Evolutionary conservation across 2,797 vertebrate species (phyloP), one percentile per base, ranked within the genome.

Genomic region (Smutsia temminckii): DNA sequence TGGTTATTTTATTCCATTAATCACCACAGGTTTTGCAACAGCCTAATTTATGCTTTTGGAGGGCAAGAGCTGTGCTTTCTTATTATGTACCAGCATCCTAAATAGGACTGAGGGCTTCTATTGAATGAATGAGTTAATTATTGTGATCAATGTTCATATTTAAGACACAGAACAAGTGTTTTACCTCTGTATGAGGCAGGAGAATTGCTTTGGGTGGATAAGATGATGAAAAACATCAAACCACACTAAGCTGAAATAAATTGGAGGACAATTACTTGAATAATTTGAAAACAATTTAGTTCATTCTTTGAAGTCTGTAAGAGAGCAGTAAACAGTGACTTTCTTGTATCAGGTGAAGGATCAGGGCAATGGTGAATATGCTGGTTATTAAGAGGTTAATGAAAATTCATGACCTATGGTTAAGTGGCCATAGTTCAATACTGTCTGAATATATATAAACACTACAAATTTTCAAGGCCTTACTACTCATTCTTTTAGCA

Each of bases 341-440:
- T 53, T 64, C 21, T 69, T n/a, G 20, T 74, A 27, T 32, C 46
- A 87, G 34, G 8, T 11, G 29, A 79, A 88, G 32, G 10, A 55
- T 4, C 3, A 66, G 21, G 57, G 29, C 32, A 16, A 5, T 27
- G 16, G 51, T 37, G 29, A 94, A 85, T 32, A 9, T 53, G 17
- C 18, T 83, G 37, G 25, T 40, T 92, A 64, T 34, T 83, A 85
- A 87, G n/a, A 96, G 23, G 74, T 90, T 92, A 96, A 95, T 89
- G 77, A 90, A 95, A 94, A 95, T 89, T 81, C 29, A 61, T 42
- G 85, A 94, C 84, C 61, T 81, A 10, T 3, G 64, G 71, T 88
- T 84, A 66, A 97, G 53, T 40, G 32, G 40, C 80, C 98, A 92
- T 3, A 42, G 83, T 97, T 78, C 1, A 75, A 85, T 93, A 55